These are phyloP conservation scores for Scaptomyza caliginosa DNA, from an alignment of 2,888 invertebrate species.

Conservation along the genomic window DNA sequence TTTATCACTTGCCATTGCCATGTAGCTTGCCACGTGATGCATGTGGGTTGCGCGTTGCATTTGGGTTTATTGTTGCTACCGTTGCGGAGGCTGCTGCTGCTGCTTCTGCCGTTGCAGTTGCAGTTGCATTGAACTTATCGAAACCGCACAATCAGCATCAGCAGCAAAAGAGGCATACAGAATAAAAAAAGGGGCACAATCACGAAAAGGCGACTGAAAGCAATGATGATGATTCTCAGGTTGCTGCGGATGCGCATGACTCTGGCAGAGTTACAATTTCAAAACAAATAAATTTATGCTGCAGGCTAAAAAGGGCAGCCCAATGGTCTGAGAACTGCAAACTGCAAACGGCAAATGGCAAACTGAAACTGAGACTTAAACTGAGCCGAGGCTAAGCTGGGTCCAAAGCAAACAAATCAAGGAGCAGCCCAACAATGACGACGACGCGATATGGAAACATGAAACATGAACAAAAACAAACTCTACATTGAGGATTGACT, in stretches of 20 bases:
- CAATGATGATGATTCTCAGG: constrained; percentile 46
- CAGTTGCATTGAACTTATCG: constrained; percentile 68
- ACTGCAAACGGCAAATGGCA: constrained; percentile 28
- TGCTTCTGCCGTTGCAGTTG: constrained; percentile 48
- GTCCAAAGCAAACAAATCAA: constrained; percentile 73
- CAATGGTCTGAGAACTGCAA: constrained; percentile 40
- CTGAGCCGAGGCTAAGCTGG: constrained; percentile 23
- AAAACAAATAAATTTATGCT: constrained; percentile 79
- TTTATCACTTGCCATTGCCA: constrained; percentile 65
- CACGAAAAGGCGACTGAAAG: constrained; percentile 56
- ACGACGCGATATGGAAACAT: constrained; percentile 39
- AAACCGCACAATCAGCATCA: constrained; percentile 73
- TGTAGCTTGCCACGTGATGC: constrained; percentile 48
- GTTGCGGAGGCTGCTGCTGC: constrained; percentile 48
- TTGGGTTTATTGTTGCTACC: constrained; percentile 32
- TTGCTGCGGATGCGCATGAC: constrained; percentile 51
- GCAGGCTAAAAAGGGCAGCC: constrained; percentile 76
- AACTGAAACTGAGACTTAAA: constrained; percentile 26
- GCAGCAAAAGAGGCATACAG: constrained; percentile 21
- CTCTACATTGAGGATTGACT: constrained; percentile 68
- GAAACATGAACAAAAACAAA: constrained; percentile 26
- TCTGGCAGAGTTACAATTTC: constrained; percentile 73
- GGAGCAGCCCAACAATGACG: constrained; percentile 57
- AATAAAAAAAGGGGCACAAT: constrained; percentile 45
- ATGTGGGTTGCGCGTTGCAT: constrained; percentile 34